These are phyloP conservation scores for Tolmerus cingulatus DNA, from an alignment of 2,888 invertebrate genomes.

Conservation along the genomic window DNA sequence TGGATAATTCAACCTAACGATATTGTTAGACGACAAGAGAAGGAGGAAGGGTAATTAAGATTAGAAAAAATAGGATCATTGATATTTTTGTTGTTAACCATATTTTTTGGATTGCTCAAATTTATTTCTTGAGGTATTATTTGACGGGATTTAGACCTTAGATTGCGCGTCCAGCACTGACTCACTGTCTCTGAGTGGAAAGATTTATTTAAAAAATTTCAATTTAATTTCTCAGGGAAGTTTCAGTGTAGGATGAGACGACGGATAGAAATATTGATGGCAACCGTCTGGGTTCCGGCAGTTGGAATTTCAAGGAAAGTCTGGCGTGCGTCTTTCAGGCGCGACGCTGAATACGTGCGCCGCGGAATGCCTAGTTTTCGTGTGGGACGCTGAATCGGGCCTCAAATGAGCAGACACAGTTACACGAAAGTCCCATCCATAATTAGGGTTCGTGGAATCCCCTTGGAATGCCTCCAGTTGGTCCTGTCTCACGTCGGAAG, in stretches of 20 bases:
- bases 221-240: background rate
- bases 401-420: conserved; percentile 44
- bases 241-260: no score
- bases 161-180: no score
- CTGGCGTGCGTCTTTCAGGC: background rate
- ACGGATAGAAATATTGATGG: background rate
- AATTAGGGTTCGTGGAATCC: conserved; percentile 48
- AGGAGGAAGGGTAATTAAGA: no score
- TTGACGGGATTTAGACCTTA: no score
- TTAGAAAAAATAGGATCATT: no score
- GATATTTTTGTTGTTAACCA: no score
- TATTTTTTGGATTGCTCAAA: no score
- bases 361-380: background rate
- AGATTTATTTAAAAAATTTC: no score
- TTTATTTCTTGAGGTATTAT: no score
- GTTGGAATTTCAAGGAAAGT: background rate
- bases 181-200: no score
- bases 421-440: conserved; percentile 47
- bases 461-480: conserved; percentile 45
- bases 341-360: background rate
- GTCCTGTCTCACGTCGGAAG: conserved; percentile 53
- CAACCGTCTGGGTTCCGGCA: background rate
- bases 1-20: no score
- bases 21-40: no score
- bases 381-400: background rate